phyloP scores from a whole-genome alignment of 2,797 vertebrate species.

The Myotis pilosus region DNA sequence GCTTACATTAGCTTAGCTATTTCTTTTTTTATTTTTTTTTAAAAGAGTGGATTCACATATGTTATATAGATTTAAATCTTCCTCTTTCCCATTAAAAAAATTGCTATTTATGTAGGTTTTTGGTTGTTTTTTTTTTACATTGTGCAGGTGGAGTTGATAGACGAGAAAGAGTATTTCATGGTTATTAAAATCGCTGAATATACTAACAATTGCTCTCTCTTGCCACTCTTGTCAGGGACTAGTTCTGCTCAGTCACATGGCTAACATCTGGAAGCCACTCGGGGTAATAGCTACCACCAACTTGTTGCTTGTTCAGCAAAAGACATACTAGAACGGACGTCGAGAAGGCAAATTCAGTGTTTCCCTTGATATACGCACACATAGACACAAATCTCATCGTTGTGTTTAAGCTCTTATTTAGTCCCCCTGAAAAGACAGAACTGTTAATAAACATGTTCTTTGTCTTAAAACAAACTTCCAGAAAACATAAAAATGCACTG shows the following conservation, averaged over 20 bases:
- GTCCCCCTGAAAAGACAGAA: neutral
- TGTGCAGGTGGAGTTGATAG: conserved; percentile 43
- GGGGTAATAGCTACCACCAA: neutral
- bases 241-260: neutral
- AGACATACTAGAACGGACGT: neutral
- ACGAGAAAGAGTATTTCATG: neutral
- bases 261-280: conserved; percentile 60
- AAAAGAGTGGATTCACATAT: neutral
- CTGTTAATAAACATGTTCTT: conserved; percentile 39
- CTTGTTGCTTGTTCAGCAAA: conserved; percentile 30
- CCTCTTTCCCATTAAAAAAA: neutral
- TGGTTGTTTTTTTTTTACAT: neutral
- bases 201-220: conserved; percentile 32
- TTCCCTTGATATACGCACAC: neutral
- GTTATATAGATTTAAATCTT: neutral
- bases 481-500: neutral
- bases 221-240: neutral
- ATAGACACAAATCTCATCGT: neutral
- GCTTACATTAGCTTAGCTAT: conserved; percentile 4
- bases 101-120: neutral
- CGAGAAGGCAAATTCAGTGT: neutral
- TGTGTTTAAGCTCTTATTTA: neutral
- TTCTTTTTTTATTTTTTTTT: neutral
- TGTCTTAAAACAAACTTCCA: conserved; percentile 48
- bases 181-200: conserved; percentile 37